These are phyloP conservation scores for Chaetorhynchus papuensis DNA, from an alignment of 2,113 vertebrate genomes.

Conservation along the genomic window DNA sequence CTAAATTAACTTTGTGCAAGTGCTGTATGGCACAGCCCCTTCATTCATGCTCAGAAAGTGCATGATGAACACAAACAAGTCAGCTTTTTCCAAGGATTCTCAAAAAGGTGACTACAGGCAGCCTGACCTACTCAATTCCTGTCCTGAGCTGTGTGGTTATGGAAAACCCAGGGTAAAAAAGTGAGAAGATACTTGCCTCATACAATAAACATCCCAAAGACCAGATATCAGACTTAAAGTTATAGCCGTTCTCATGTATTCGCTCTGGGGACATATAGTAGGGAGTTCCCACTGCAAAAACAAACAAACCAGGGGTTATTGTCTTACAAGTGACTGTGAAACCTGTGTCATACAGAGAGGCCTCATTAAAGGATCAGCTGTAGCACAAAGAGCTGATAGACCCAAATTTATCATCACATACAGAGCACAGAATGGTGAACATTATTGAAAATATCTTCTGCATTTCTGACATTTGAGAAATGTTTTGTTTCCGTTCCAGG, in stretches of 20 bases:
- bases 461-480: neutral
- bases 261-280: slow-evolving; percentile 99
- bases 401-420: neutral
- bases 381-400: neutral
- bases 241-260: slow-evolving; percentile 98
- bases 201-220: slow-evolving; percentile 97
- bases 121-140: neutral
- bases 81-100: neutral
- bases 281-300: slow-evolving; percentile 91
- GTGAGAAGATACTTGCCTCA: slow-evolving; percentile 79
- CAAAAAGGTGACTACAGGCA: neutral
- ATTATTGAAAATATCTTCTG: neutral
- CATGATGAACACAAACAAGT: accelerated
- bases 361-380: neutral
- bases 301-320: neutral
- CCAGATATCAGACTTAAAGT: slow-evolving; percentile 99
- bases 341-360: neutral
- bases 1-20: neutral
- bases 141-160: accelerated
- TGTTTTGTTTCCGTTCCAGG: neutral
- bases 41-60: neutral
- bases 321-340: neutral
- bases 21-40: neutral
- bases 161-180: neutral
- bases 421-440: neutral